phyloP scores from a whole-genome alignment of 2,113 vertebrate genomes.

The Notiomystis cincta region DNA sequence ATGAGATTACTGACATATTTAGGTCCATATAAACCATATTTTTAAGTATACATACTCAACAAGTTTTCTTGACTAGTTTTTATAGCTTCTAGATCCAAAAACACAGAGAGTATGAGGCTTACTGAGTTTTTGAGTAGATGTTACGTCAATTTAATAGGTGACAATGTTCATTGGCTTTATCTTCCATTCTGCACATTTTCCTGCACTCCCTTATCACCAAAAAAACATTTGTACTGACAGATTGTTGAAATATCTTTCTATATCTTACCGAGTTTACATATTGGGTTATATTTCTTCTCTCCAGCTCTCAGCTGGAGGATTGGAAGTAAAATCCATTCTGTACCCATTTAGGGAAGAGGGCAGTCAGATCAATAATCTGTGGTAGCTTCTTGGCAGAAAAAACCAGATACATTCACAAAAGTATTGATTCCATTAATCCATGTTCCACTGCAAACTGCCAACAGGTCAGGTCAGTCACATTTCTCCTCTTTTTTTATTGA shows the following conservation, averaged over 20 bases:
- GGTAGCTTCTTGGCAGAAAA: not conserved
- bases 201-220: not conserved
- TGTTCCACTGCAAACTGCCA: not conserved
- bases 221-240: not conserved
- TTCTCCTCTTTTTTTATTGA: not conserved
- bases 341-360: not conserved
- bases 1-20: not conserved
- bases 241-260: not conserved
- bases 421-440: not conserved
- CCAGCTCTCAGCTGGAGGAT: not conserved
- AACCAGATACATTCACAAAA: not conserved
- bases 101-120: fast-evolving
- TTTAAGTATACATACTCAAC: not conserved
- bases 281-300: not conserved
- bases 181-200: not conserved
- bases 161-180: not conserved
- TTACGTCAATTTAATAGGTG: not conserved
- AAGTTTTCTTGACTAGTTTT: not conserved
- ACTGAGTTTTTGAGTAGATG: not conserved
- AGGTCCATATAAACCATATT: not conserved
- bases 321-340: not conserved
- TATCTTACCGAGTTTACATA: not conserved
- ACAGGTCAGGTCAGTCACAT: not conserved
- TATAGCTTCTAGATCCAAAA: not conserved
- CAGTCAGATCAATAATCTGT: not conserved